Evolutionary conservation across 2,888 invertebrate genomes (phyloP), one percentile per base, ranked within the genome.

Genomic region (Electrophaes corylata): DNA sequence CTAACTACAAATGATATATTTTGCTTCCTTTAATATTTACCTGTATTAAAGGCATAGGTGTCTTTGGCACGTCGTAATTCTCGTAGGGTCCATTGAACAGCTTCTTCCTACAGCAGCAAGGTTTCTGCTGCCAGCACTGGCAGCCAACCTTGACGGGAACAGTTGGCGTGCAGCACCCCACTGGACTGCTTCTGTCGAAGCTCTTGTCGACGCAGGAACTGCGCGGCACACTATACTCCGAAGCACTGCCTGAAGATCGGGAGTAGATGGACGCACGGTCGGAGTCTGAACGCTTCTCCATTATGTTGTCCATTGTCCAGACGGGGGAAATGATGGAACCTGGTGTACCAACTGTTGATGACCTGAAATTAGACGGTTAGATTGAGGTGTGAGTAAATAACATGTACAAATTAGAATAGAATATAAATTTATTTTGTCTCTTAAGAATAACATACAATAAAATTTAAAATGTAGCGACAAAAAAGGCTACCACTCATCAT

Each of bases 51-150:
- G 88, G 83, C 92, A 89, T 89, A n/a, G 92, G 94, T 57, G 93
- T 93, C 87, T 94, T 95, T 69, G 96, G 96, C 71, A 96, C 92
- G 80, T 96, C 96, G 75, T 96, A 97, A 80, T 96, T 96, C 74
- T 96, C 95, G 75, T 95, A 96, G 1, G 95, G 94, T 39, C 94
- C 94, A 45, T 88, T 86, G 70, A 86, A 89, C 39, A 78, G 50
- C 69, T 90, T 91, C 74, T 88, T 89, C 64, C 86, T 75, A 62
- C 86, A 86, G 64, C 84, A 80, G 77, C 86, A 85, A 23, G 86
- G 84, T 50, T 83, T 85, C 65, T 84, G 81, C 66, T 89, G 86
- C 89, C 91, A 88, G 67, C 91, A 91, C 53, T 86, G 85, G 73
- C 90, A 89, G 39, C 86, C 88, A 14, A 91, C 90, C 70, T 88